Evolutionary conservation across 2,888 invertebrate genomes (phyloP), one percentile per base, ranked within the genome.

Genomic region (Ormia ochracea): DNA sequence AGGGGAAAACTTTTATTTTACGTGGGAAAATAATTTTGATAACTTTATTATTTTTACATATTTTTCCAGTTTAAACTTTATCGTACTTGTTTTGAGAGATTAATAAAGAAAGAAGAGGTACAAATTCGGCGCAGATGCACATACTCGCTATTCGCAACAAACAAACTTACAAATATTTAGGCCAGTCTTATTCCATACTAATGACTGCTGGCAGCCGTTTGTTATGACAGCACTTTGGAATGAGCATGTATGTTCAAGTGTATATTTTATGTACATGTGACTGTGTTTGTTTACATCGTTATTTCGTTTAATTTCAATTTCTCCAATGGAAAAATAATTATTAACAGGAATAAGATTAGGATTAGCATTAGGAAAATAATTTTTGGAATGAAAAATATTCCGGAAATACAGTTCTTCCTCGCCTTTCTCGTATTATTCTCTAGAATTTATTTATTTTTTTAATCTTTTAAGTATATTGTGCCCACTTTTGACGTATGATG

Each of bases 1-100:
- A 33, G 19, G 7, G n/a, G 9, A 28, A 19, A 69, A 59, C 36
- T 65, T 61, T 69, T 43, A 17, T n/a, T 48, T 43, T 31, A 65
- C 63, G 74, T 74, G 65, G 65, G 66, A 74, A 74, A 74, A 58
- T 66, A 17, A 33, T 73, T 63, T 52, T 63, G 12, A 23, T 54
- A 14, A 10, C 9, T 59, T 54, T 54, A 14, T 45, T 63, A 52
- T 31, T 12, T 43, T 12, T 33, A 1, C 43, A 14, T 9, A 26
- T 19, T n/a, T 10, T 7, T 59, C 58, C 12, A 43, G 59, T 59
- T 59, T 14, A 31, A 19, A 21, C 9, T 28, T 52, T 66, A 19
- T 19, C 12, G 23, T 38, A 61, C n/a, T 21, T 7, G 19, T 12
- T 43, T 10, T 19, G 19, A 28, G 19, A 63, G 45, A 63, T 33